Evolutionary conservation across 2,113 vertebrate species (phyloP), one percentile per base, ranked within the genome.

Genomic region (Pelvicachromis taeniatus): DNA sequence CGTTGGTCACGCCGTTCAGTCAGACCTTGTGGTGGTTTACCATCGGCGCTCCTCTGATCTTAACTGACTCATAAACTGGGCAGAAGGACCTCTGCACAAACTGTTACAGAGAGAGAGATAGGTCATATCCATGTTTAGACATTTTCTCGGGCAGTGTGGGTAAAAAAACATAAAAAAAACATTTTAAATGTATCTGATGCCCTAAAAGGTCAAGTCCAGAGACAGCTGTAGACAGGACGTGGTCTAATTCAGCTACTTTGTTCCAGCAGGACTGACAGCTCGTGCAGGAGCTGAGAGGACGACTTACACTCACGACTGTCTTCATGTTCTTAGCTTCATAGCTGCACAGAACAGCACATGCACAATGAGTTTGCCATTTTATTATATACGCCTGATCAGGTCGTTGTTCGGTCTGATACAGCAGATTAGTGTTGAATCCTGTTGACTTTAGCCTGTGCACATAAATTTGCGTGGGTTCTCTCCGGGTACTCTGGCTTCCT

Each of bases 141-240:
- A 3, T 45, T 23, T 31, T 21, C 21, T 73, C 38, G 7, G 26
- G 35, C 52, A 40, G 48, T 11, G 19, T 33, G 10, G 19, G 2
- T 19, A 21, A 12, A 52, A 9, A 73, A 40, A 61, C 40, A 0
- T 2, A 55, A 45, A 33, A 56, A 16, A 38, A 26, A 2, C 5
- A 10, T 77, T 82, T 56, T 45, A 77, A 89, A 82, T 11, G 48
- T 1, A 50, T 61, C 16, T 56, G 29, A 31, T 29, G 45, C 2
- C 16, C 26, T 1, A 6, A n/a, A 23, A 38, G 45, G 7, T 86
- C 26, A 26, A 73, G 33, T 0, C 1, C 1, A 78, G 31, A 56
- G 1, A 2, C 17, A 4, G 5, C 10, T 9, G 9, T 21, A 8
- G 19, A n/a, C 50, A 7, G 19, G 19, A 9, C 7, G 1, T 1